A percentile compares a stretch with the other conserved stretches of the same genome.
Evolutionary conservation across 1,140 invertebrate genomes (phyloP).

Genomic region (Calephelis virginiensis): DNA sequence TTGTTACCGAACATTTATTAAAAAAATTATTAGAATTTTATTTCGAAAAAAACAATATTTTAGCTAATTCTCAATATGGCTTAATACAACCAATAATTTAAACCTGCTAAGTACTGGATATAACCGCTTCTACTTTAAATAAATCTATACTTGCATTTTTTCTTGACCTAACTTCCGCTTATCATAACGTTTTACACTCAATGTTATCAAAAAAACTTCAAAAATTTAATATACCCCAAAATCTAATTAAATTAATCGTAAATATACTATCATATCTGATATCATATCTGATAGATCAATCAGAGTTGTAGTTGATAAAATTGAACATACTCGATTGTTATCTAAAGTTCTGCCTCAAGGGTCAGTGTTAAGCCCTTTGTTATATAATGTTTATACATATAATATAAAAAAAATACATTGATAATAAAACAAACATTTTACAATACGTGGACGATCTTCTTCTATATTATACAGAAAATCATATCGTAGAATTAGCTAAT

Average conservation of each 20-base stretch:
- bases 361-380: not conserved
- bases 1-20: too few relatives aligned
- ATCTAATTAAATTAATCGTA: not conserved
- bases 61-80: not conserved
- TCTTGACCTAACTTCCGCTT: not conserved
- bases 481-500: not conserved
- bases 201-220: not conserved
- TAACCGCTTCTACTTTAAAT: not conserved
- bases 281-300: not conserved
- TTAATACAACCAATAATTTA: not conserved
- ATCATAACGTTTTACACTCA: not conserved
- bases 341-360: not conserved
- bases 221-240: not conserved
- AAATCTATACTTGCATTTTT: not conserved
- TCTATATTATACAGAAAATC: not conserved
- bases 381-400: too few relatives aligned
- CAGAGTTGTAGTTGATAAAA: not conserved
- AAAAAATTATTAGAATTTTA: not conserved
- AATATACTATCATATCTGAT: too few relatives aligned
- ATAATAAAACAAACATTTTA: too few relatives aligned
- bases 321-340: not conserved
- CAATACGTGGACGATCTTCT: not conserved
- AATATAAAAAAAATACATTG: too few relatives aligned
- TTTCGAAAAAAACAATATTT: not conserved
- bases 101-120: not conserved